phyloP scores from a whole-genome alignment of 2,113 vertebrate species.

The Vimba vimba region DNA sequence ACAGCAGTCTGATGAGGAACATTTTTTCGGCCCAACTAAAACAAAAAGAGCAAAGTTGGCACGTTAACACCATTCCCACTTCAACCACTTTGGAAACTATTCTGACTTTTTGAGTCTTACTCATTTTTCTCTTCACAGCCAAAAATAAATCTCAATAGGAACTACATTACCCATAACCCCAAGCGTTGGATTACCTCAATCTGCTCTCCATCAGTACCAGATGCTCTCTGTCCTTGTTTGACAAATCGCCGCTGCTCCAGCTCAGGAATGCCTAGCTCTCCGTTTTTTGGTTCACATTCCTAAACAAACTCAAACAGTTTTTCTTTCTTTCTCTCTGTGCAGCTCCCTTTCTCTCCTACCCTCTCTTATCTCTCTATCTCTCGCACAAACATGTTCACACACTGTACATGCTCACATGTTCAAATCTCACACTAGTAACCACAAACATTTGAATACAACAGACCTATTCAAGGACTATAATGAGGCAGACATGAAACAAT shows the following conservation, averaged over 20 bases:
- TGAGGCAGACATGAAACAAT: not conserved
- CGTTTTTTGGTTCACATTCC: slow-evolving; percentile 1
- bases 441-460: not conserved
- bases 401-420: not conserved
- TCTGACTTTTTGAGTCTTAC: not conserved
- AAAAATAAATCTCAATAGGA: not conserved
- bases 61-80: not conserved
- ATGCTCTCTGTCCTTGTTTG: slow-evolving; percentile 24
- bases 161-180: slow-evolving; percentile 19
- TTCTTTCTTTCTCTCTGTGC: not conserved
- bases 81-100: slow-evolving; percentile 28
- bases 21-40: not conserved
- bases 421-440: not conserved
- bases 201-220: slow-evolving; percentile 44
- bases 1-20: not conserved
- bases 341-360: not conserved
- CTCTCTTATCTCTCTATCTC: not conserved
- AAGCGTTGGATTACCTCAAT: not conserved
- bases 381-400: too few relatives aligned
- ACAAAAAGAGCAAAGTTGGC: slow-evolving; percentile 17
- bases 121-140: not conserved
- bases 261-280: slow-evolving; percentile 40
- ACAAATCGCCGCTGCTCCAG: not conserved
- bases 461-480: not conserved
- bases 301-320: not conserved